Evolutionary conservation across 30 jellyfish, hydroid and myxozoan species (phyloP).

Genomic region (Clytia hemisphaerica): DNA sequence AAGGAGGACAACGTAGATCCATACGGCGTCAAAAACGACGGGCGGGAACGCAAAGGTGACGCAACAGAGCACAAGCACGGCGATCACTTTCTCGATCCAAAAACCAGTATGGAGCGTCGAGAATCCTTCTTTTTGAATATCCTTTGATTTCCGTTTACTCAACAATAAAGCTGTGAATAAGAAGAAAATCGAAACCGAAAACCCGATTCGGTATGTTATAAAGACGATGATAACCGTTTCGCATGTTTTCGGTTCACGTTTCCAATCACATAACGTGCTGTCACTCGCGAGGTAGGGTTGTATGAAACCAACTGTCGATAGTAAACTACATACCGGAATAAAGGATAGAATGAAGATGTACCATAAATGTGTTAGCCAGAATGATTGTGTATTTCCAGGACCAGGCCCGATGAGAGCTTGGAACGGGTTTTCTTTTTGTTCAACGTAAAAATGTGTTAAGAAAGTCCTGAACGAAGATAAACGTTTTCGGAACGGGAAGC

Average conservation of each 20-base stretch:
- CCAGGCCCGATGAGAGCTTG: constrained; percentile 85
- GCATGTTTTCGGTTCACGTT: constrained; percentile 35
- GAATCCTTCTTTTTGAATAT: neutral
- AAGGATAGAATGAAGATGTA: constrained; percentile 17
- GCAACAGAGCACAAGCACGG: constrained; percentile 45
- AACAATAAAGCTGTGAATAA: constrained; percentile 43
- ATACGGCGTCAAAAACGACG: constrained; percentile 49
- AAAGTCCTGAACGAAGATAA: neutral
- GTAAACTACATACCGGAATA: constrained; percentile 30
- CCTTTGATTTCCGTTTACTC: neutral
- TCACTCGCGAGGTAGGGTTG: constrained; percentile 52
- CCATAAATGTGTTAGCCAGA: constrained; percentile 19
- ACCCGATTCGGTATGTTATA: constrained; percentile 62
- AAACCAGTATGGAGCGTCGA: constrained; percentile 68
- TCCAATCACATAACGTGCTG: constrained; percentile 62
- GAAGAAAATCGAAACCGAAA: constrained; percentile 52
- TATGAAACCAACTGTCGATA: constrained; percentile 9
- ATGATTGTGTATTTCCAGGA: neutral
- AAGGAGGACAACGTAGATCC: constrained; percentile 38
- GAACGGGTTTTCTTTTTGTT: constrained; percentile 44
- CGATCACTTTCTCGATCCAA: constrained; percentile 82
- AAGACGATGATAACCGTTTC: constrained; percentile 49
- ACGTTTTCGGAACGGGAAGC: no score
- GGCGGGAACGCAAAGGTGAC: constrained; percentile 88
- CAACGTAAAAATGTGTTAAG: neutral